phyloP scores from a whole-genome alignment of 2,797 vertebrate genomes.

The Morelia viridis region DNA sequence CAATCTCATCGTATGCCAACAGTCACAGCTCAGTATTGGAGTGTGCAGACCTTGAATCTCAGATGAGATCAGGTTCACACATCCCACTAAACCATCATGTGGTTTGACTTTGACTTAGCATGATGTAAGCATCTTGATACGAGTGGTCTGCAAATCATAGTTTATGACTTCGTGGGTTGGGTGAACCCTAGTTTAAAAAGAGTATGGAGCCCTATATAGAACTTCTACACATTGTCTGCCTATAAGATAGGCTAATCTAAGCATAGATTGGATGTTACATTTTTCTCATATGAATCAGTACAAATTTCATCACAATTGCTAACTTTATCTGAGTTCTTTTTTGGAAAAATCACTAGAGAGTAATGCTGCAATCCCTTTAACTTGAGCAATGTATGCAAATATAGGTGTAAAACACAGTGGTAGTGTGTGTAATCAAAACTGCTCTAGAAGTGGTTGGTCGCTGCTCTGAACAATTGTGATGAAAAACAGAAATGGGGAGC shows the following conservation, averaged over 20 bases:
- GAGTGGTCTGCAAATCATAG: not conserved
- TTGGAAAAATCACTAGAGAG: not conserved
- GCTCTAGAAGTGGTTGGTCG: not conserved
- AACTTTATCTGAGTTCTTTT: not conserved
- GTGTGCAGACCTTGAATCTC: too few species aligned
- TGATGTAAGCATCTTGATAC: not conserved
- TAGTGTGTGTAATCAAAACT: not conserved
- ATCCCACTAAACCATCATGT: not conserved
- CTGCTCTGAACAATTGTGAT: not conserved
- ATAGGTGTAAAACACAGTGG: not conserved
- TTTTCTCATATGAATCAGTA: not conserved
- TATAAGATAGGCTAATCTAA: not conserved
- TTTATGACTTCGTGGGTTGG: not conserved
- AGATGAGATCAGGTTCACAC: too few species aligned
- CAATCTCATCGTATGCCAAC: too few species aligned
- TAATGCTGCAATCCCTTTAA: not conserved
- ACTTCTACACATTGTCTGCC: not conserved
- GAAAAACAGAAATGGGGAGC: not conserved
- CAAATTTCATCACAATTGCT: not conserved
- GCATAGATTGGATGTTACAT: not conserved
- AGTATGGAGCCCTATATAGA: not conserved
- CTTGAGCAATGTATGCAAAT: not conserved
- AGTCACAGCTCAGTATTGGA: too few species aligned
- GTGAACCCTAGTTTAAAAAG: not conserved
- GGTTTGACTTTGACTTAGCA: not conserved